phyloP scores from a whole-genome alignment of 2,113 vertebrate species.

The Perognathus longimembris region DNA sequence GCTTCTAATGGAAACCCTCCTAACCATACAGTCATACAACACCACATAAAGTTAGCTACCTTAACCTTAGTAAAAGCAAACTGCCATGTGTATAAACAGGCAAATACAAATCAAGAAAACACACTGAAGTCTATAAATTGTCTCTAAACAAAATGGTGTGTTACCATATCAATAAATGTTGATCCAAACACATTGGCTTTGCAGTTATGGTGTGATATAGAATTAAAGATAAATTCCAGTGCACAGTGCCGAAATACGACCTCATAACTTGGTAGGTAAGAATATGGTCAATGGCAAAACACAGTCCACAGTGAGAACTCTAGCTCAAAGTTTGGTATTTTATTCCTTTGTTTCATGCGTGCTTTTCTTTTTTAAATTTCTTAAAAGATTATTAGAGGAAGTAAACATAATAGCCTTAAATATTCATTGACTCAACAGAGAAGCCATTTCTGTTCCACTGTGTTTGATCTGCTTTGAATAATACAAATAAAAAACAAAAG shows the following conservation, averaged over 20 bases:
- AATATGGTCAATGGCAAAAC: slow-evolving; percentile 80
- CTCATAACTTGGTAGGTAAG: slow-evolving; percentile 84
- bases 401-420: slow-evolving; percentile 84
- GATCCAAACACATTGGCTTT: slow-evolving; percentile 65
- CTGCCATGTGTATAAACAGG: not conserved
- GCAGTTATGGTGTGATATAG: slow-evolving; percentile 63
- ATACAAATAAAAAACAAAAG: slow-evolving; percentile 78
- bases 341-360: slow-evolving; percentile 80
- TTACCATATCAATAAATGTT: slow-evolving; percentile 56
- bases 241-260: slow-evolving; percentile 71
- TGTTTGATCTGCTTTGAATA: slow-evolving; percentile 75
- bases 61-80: slow-evolving; percentile 41
- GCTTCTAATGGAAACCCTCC: too few relatives aligned
- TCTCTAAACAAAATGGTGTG: slow-evolving; percentile 33
- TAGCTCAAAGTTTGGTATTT: slow-evolving; percentile 84
- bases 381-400: slow-evolving; percentile 86
- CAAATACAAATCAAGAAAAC: slow-evolving; percentile 8
- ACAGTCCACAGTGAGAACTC: slow-evolving; percentile 82
- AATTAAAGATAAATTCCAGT: slow-evolving; percentile 74
- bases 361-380: slow-evolving; percentile 85
- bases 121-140: not conserved
- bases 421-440: slow-evolving; percentile 74
- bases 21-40: too few relatives aligned
- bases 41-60: not conserved
- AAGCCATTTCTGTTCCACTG: slow-evolving; percentile 70